Evolutionary conservation across 2,113 vertebrate genomes (phyloP).

Genomic region (Pseudonaja textilis): DNA sequence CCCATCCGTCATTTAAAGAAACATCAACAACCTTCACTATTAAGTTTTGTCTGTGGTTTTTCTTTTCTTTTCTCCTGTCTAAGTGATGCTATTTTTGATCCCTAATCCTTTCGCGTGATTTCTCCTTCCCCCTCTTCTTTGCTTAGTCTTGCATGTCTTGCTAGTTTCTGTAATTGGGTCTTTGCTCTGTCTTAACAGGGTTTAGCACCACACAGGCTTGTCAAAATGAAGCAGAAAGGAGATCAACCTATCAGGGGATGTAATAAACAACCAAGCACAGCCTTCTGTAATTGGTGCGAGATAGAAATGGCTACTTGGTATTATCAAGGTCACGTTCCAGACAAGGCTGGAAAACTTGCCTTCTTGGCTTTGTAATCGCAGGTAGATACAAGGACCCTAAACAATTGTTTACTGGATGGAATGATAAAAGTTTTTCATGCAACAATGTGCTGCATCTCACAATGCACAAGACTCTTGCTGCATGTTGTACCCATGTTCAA

Average conservation of each 20-base stretch:
- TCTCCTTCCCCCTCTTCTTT: not conserved
- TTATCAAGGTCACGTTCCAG: not conserved
- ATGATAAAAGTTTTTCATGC: not conserved
- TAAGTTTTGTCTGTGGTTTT: not conserved
- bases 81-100: constrained; percentile 72
- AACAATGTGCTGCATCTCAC: not conserved
- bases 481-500: not conserved
- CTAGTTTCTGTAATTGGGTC: constrained; percentile 74
- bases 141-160: constrained; percentile 54
- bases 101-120: constrained; percentile 64
- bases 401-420: not conserved
- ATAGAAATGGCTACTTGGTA: not conserved
- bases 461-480: not conserved
- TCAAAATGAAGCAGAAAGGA: constrained; percentile 64
- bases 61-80: constrained; percentile 57
- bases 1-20: constrained; percentile 48
- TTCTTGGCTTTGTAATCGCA: not conserved
- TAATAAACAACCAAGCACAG: not conserved
- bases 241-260: constrained; percentile 44
- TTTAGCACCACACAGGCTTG: constrained; percentile 63
- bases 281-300: not conserved
- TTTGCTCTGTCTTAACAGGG: constrained; percentile 73
- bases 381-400: not conserved
- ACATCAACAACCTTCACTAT: constrained; percentile 60
- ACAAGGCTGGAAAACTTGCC: not conserved